Evolutionary conservation across 2,888 invertebrate species (phyloP).

Genomic region (Stenodera caucasica): DNA sequence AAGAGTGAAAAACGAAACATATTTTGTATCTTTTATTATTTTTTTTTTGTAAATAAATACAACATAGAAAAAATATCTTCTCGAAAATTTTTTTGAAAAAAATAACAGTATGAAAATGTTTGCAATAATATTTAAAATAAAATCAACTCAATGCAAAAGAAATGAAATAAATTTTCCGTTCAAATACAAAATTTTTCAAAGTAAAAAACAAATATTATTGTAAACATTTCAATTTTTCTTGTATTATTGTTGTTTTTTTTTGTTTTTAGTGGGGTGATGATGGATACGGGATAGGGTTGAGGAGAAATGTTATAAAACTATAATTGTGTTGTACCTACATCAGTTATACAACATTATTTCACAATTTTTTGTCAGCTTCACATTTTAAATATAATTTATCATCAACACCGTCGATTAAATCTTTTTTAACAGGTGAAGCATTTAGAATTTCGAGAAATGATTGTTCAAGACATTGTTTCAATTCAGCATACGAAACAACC

Average conservation of each 20-base stretch:
- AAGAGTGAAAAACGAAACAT: background rate
- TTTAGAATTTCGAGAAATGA: slow-evolving; percentile 77
- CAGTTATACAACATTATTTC: slow-evolving; percentile 14
- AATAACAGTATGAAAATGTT: slow-evolving; percentile 22
- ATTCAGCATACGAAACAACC: slow-evolving; percentile 92
- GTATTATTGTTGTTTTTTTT: background rate
- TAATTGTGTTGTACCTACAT: slow-evolving; percentile 9
- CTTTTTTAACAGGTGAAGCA: slow-evolving; percentile 25
- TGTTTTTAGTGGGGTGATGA: background rate
- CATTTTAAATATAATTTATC: slow-evolving; percentile 27
- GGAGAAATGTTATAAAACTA: slow-evolving; percentile 23
- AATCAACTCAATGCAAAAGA: slow-evolving; percentile 19
- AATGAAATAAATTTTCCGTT: slow-evolving; percentile 9
- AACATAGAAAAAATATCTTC: slow-evolving; percentile 31
- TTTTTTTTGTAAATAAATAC: slow-evolving; percentile 29
- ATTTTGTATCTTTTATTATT: slow-evolving; percentile 11
- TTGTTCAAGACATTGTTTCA: slow-evolving; percentile 92
- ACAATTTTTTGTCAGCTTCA: slow-evolving; percentile 24
- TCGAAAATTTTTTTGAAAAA: slow-evolving; percentile 25
- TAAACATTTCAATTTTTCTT: slow-evolving; percentile 23
- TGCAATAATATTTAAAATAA: slow-evolving; percentile 26
- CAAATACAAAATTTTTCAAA: background rate
- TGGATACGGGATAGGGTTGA: background rate
- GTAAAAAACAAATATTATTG: slow-evolving; percentile 18
- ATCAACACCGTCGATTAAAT: slow-evolving; percentile 19